A percentile compares a stretch with the other conserved stretches of the same genome.
Evolutionary conservation across 1,140 invertebrate species (phyloP).

Genomic region (Platyscapa corneri): DNA sequence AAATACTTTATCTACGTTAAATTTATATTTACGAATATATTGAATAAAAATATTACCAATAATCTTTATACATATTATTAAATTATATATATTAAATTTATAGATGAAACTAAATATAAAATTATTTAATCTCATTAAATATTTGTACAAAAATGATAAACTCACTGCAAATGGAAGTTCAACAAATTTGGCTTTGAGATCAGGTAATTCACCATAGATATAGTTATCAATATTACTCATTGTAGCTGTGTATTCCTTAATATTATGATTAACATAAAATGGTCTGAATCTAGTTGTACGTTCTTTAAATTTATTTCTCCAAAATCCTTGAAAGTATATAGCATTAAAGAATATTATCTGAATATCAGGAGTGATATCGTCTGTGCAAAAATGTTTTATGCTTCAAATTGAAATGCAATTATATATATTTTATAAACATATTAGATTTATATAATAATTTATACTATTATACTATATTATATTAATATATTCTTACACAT

Average conservation of each 20-base stretch:
- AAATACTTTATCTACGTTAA: too few species aligned
- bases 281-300: conserved; percentile 74
- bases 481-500: too few species aligned
- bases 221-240: conserved; percentile 73
- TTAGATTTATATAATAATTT: too few species aligned
- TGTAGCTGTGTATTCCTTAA: conserved; percentile 70
- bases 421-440: too few species aligned
- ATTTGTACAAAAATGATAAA: neutral
- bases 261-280: conserved; percentile 74
- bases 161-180: conserved; percentile 76
- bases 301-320: conserved; percentile 82
- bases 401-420: neutral
- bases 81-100: too few species aligned
- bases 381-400: conserved; percentile 74
- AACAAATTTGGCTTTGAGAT: conserved; percentile 71
- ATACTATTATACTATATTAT: too few species aligned
- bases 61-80: too few species aligned
- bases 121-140: too few species aligned
- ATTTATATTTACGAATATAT: too few species aligned
- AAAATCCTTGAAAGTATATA: conserved; percentile 90
- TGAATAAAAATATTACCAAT: too few species aligned
- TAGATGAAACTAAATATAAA: too few species aligned
- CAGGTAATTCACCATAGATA: conserved; percentile 62
- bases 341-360: conserved; percentile 87
- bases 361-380: conserved; percentile 72